These are phyloP conservation scores for Dicyrtomina minuta DNA, from an alignment of 2,888 invertebrate genomes.

Conservation along the genomic window DNA sequence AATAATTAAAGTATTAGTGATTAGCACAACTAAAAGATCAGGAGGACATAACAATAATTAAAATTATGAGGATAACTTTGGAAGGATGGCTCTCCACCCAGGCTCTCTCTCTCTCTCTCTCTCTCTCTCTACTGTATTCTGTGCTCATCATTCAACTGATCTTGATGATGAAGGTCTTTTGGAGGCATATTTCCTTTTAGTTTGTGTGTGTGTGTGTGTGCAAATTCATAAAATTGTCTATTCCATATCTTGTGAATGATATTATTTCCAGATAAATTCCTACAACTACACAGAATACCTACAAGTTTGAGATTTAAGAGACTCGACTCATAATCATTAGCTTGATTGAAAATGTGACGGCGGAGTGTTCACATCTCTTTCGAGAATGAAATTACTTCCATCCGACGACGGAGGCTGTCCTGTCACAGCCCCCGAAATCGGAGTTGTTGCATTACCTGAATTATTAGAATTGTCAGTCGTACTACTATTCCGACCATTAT, in stretches of 20 bases:
- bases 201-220: not conserved
- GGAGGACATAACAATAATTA: too few relatives aligned
- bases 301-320: not conserved
- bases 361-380: slow-evolving; percentile 49
- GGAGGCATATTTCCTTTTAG: not conserved
- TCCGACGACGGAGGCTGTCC: slow-evolving; percentile 43
- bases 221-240: not conserved
- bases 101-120: too few relatives aligned
- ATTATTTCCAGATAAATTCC: not conserved
- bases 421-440: slow-evolving; percentile 54
- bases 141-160: too few relatives aligned
- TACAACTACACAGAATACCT: not conserved
- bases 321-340: slow-evolving; percentile 9
- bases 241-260: not conserved
- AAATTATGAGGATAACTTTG: too few relatives aligned
- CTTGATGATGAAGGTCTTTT: too few relatives aligned
- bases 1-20: too few relatives aligned
- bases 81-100: too few relatives aligned
- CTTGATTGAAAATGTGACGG: slow-evolving; percentile 47
- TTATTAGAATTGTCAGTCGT: too few relatives aligned
- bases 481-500: too few relatives aligned
- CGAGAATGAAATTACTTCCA: slow-evolving; percentile 50
- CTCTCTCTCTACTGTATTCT: too few relatives aligned
- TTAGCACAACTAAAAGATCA: too few relatives aligned
- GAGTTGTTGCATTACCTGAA: too few relatives aligned